phyloP scores from a whole-genome alignment of 2,797 vertebrate genomes.

The Moxostoma hubbsi region DNA sequence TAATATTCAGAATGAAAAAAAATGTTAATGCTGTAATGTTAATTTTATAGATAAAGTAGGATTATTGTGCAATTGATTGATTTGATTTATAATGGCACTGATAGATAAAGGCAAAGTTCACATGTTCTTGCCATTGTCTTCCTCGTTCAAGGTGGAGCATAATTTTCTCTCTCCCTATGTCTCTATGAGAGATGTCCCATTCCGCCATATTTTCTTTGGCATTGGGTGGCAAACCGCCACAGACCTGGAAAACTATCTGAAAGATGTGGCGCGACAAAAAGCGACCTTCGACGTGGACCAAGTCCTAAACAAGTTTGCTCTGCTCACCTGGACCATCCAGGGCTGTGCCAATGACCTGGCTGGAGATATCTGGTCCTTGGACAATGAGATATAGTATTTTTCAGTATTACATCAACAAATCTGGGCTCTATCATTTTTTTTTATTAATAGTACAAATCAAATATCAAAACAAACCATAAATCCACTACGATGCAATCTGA shows the following conservation, averaged over 20 bases:
- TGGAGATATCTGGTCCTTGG: conserved; percentile 85
- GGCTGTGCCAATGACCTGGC: conserved; percentile 85
- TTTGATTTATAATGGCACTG: too few relatives aligned
- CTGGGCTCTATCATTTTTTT: background rate
- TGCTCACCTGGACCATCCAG: conserved; percentile 91
- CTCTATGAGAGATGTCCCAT: conserved; percentile 81
- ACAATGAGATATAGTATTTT: conserved; percentile 78
- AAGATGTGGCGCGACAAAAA: conserved; percentile 50
- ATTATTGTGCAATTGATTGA: too few relatives aligned
- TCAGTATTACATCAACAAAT: background rate
- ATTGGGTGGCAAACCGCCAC: conserved; percentile 84
- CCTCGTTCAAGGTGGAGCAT: conserved; percentile 83
- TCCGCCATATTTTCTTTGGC: conserved; percentile 90
- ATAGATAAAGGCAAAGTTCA: background rate
- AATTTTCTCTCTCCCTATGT: conserved; percentile 88
- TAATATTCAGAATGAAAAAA: too few relatives aligned
- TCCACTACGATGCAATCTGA: background rate
- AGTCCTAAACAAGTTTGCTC: conserved; percentile 85
- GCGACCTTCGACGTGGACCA: conserved; percentile 62
- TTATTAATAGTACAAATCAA: background rate
- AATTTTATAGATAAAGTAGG: too few relatives aligned
- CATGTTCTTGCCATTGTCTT: background rate
- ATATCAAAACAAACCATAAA: background rate
- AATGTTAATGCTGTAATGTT: too few relatives aligned
- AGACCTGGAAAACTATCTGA: conserved; percentile 75